Base-by-base conservation (phyloP, 2,888 invertebrate species). In the Octodonta nipae region DNA sequence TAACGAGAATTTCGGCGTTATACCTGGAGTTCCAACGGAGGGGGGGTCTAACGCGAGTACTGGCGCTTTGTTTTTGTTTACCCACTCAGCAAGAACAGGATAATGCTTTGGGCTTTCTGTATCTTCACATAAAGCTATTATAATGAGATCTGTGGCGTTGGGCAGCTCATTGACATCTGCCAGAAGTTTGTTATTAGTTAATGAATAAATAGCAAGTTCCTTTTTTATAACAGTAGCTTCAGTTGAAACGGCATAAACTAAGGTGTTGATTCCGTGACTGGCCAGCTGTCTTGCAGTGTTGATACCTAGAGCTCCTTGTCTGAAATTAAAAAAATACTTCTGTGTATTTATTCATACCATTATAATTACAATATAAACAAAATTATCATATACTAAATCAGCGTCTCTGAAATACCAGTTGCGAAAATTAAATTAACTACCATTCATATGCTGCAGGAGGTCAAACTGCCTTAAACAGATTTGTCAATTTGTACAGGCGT, bases 221-320 rank as follows among this genome's bases (percentile, higher is more conserved):
- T 70, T 70, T 32, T 72, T 63, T 14, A 74, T 58, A 27, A 63
- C 61, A 2, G 67, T 37, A n/a, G 50, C 48, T 15, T 60, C 56
- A 29, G 58, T 41, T 3, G 52, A 46, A 3, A 50, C 44, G 5
- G 49, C 35, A 32, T 50, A 58, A 4, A 81, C 70, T 29, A 75
- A 62, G 1, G 78, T 79, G 41, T 71, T 71, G 0, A 84, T 78
- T 30, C 86, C 85, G 60, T 88, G 88, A 51, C 82, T 76, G 32
- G 81, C 75, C 43, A 89, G 68, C 58, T 88, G 81, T 8, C 88
- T 72, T 15, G 79, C 83, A 30, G 80, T 77, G 49, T 75, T 76
- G 11, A 84, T 70, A 13, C 78, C 87, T 31, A 78, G 70, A 29
- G 77, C 77, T 37, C 74, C 73, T 36, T 61, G 59, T 33, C 61